phyloP scores from a whole-genome alignment of 2,113 vertebrate species.

The Mobula hypostoma region DNA sequence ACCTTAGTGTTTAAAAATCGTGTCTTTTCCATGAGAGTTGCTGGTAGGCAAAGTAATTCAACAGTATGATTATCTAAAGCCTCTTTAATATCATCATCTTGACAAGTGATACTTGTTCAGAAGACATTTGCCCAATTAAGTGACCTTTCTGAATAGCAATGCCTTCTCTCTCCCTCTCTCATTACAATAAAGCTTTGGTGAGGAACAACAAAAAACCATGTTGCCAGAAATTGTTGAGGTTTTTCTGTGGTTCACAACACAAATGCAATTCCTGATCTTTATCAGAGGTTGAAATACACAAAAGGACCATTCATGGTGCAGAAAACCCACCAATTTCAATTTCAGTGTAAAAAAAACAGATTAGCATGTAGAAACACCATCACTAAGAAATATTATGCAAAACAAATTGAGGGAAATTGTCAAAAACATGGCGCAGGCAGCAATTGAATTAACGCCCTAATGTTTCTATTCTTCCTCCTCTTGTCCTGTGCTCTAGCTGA shows the following conservation, averaged over 20 bases:
- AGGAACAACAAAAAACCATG: neutral
- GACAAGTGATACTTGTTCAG: neutral
- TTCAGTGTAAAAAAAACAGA: neutral
- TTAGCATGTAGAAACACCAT: neutral
- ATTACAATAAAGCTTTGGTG: neutral
- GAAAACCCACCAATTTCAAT: neutral
- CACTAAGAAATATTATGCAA: neutral
- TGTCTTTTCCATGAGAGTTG: neutral
- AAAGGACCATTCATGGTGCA: neutral
- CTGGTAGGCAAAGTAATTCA: neutral
- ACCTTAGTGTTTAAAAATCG: neutral
- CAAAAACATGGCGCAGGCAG: neutral
- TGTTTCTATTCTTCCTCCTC: neutral
- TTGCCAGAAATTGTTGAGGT: slow-evolving; percentile 6
- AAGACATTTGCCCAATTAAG: neutral
- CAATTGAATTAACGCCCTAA: neutral
- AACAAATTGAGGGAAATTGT: neutral
- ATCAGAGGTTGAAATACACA: neutral
- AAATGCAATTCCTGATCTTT: neutral
- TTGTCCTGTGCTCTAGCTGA: neutral
- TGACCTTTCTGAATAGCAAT: neutral
- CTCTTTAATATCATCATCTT: neutral
- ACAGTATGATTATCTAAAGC: too few relatives aligned
- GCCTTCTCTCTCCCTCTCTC: neutral
- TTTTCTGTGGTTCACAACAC: neutral